Evolutionary conservation across 1,140 invertebrate genomes (phyloP).

Genomic region (Protaetia brevitarsis): DNA sequence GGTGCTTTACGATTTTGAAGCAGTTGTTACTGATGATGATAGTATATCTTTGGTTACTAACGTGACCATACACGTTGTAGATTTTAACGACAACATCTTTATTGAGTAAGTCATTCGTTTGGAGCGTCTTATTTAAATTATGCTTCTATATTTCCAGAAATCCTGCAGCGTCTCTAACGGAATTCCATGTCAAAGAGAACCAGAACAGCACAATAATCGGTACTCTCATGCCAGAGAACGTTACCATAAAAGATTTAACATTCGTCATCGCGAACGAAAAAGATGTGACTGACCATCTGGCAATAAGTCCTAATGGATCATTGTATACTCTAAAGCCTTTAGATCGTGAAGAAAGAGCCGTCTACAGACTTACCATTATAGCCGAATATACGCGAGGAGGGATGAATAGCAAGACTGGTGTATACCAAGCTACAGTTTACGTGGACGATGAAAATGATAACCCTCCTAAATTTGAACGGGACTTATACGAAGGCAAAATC

Average conservation of each 20-base stretch:
- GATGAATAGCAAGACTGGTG: slow-evolving; percentile 60
- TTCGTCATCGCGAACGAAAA: slow-evolving; percentile 78
- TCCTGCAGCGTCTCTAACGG: slow-evolving; percentile 61
- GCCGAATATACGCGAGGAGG: slow-evolving; percentile 67
- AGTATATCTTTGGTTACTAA: slow-evolving; percentile 68
- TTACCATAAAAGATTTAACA: slow-evolving; percentile 52
- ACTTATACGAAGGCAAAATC: slow-evolving; percentile 73
- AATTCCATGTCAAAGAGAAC: slow-evolving; percentile 78
- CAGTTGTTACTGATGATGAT: slow-evolving; percentile 67
- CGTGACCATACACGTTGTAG: slow-evolving; percentile 78
- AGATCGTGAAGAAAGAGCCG: slow-evolving; percentile 71
- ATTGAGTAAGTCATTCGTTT: slow-evolving; percentile 59
- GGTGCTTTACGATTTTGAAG: slow-evolving; percentile 75
- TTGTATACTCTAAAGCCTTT: slow-evolving; percentile 71
- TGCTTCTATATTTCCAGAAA: slow-evolving; percentile 52
- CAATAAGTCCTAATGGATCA: slow-evolving; percentile 72
- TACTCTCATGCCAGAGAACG: slow-evolving; percentile 63
- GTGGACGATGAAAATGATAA: slow-evolving; percentile 92
- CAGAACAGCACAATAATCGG: slow-evolving; percentile 71
- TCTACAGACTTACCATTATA: slow-evolving; percentile 76
- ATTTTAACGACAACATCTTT: slow-evolving; percentile 66
- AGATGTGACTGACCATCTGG: slow-evolving; percentile 71
- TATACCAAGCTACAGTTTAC: slow-evolving; percentile 73
- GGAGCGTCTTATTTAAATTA: background rate
- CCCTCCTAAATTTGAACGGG: slow-evolving; percentile 72